A percentile compares a stretch with the other conserved stretches of the same genome.
Conservation (phyloP, 1,140 invertebrate genomes). For the Drosophila parvula region DNA sequence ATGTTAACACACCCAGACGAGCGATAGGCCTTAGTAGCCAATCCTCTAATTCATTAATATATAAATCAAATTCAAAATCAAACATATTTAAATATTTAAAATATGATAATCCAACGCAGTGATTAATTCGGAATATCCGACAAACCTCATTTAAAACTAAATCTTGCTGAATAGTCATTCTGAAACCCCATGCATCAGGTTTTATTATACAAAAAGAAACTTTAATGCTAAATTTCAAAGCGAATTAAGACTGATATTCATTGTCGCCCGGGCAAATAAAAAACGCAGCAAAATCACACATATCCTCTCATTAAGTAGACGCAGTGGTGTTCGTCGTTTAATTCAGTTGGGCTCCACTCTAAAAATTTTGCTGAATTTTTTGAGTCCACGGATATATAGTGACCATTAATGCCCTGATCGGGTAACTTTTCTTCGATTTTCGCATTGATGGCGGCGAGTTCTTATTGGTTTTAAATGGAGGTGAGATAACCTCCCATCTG, state of each 20-base stretch:
- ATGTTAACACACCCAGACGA: too few relatives aligned
- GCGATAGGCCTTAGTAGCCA: too few relatives aligned
- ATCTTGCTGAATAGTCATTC: not conserved
- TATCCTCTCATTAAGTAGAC: not conserved
- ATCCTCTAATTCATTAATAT: too few relatives aligned
- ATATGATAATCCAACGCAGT: too few relatives aligned
- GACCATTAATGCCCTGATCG: not conserved
- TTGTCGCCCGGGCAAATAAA: not conserved
- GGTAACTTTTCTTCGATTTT: too few relatives aligned
- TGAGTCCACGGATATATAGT: not conserved
- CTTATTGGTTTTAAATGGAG: not conserved
- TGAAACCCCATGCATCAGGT: not conserved
- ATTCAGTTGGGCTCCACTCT: not conserved
- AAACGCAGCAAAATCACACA: not conserved
- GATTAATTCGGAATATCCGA: too few relatives aligned
- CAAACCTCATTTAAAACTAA: not conserved
- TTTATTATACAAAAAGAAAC: too few relatives aligned
- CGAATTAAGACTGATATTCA: not conserved
- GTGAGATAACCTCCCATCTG: not conserved
- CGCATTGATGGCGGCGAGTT: not conserved
- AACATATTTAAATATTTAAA: too few relatives aligned
- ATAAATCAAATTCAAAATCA: too few relatives aligned
- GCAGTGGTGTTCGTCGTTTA: not conserved
- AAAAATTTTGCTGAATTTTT: not conserved
- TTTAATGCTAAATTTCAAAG: not conserved